Evolutionary conservation across 2,113 vertebrate species (phyloP).

Genomic region (Albula glossodonta): DNA sequence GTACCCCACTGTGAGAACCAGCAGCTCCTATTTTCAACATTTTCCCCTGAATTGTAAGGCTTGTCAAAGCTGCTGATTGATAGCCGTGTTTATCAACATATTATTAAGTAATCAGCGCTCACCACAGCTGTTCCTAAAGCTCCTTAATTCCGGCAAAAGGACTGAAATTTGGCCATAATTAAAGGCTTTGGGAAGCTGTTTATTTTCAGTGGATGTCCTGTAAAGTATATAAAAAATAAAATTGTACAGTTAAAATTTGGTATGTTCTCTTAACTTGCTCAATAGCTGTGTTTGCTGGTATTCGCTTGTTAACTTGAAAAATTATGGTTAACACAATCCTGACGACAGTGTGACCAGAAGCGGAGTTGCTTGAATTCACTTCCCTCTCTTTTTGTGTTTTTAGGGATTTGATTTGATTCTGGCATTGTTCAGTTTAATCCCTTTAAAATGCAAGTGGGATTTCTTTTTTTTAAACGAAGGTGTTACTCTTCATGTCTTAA

Average conservation of each 20-base stretch:
- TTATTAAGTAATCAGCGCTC: slow-evolving; percentile 75
- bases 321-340: not conserved
- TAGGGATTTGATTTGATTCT: not conserved
- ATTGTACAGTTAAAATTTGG: slow-evolving; percentile 50
- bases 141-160: slow-evolving; percentile 67
- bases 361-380: not conserved
- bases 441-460: too few relatives aligned
- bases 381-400: not conserved
- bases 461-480: too few relatives aligned
- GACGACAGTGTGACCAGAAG: not conserved
- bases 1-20: slow-evolving; percentile 64
- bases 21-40: slow-evolving; percentile 60
- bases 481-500: too few relatives aligned
- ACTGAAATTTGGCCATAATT: slow-evolving; percentile 65
- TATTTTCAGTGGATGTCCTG: slow-evolving; percentile 61
- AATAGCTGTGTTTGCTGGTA: not conserved
- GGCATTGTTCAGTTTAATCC: too few relatives aligned
- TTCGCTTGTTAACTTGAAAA: slow-evolving; percentile 6
- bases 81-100: slow-evolving; percentile 71
- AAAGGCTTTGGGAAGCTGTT: slow-evolving; percentile 64
- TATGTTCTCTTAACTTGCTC: slow-evolving; percentile 21
- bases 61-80: slow-evolving; percentile 69
- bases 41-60: slow-evolving; percentile 65
- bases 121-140: slow-evolving; percentile 61
- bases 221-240: slow-evolving; percentile 44